Conservation (phyloP, 1,140 invertebrate species). For the Drosophila ercepeae region DNA sequence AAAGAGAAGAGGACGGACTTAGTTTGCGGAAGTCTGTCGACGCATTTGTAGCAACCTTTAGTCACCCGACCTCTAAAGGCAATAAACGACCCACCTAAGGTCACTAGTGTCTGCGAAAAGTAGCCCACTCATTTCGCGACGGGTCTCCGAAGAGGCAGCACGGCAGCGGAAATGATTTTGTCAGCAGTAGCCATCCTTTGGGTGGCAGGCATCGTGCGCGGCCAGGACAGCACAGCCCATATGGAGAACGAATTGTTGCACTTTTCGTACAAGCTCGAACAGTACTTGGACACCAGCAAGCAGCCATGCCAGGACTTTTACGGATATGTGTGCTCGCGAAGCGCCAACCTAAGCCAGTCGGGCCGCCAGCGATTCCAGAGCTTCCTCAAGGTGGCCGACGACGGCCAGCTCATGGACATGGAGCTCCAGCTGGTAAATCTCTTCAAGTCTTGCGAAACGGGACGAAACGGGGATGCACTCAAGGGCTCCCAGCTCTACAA, state of each 20-base stretch:
- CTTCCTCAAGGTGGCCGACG: slow-evolving; percentile 39
- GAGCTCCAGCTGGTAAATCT: slow-evolving; percentile 72
- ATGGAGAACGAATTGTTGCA: slow-evolving; percentile 60
- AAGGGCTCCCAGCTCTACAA: slow-evolving; percentile 58
- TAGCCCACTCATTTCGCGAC: slow-evolving; percentile 15
- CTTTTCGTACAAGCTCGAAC: slow-evolving; percentile 67
- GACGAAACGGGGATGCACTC: slow-evolving; percentile 52
- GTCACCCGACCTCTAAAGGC: slow-evolving; percentile 1
- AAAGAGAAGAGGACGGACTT: slow-evolving; percentile 22
- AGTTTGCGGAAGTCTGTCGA: slow-evolving; percentile 42
- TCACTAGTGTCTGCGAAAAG: neutral
- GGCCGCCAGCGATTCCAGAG: slow-evolving; percentile 66
- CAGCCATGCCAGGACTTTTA: slow-evolving; percentile 74
- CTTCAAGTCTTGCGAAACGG: slow-evolving; percentile 66
- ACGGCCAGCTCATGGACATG: slow-evolving; percentile 58
- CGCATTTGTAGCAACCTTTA: slow-evolving; percentile 29
- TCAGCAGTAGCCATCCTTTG: slow-evolving; percentile 20
- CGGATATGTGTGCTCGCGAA: slow-evolving; percentile 67
- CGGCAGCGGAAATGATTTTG: slow-evolving; percentile 20
- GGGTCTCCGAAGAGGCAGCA: slow-evolving; percentile 8
- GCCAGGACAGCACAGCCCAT: slow-evolving; percentile 9
- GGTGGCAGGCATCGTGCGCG: neutral
- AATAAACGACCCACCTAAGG: neutral
- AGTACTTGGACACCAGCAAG: slow-evolving; percentile 49
- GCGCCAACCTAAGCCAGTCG: slow-evolving; percentile 46